A percentile compares a stretch with the other conserved stretches of the same genome.
Evolutionary conservation across 2,797 vertebrate genomes (phyloP).

Genomic region (Ctenosaura bakeri): DNA sequence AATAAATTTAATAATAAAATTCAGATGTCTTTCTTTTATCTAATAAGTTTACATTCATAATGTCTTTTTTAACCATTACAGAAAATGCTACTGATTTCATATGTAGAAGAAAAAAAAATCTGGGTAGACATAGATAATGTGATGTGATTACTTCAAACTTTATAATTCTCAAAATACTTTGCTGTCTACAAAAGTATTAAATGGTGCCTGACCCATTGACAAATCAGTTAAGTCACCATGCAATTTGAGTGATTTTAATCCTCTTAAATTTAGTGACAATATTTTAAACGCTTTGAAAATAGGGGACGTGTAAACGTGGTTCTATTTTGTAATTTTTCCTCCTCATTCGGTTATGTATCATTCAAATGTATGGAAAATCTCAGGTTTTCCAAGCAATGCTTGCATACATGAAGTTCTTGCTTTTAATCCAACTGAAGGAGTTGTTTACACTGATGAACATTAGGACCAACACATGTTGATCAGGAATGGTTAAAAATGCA

Average conservation of each 20-base stretch:
- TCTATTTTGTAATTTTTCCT: background rate
- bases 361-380: background rate
- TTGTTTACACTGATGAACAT: background rate
- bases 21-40: background rate
- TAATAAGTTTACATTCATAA: background rate
- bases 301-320: background rate
- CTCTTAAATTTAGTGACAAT: background rate
- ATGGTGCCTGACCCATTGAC: background rate
- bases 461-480: background rate
- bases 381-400: background rate
- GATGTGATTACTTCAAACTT: background rate
- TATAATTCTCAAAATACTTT: background rate
- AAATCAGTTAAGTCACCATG: background rate
- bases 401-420: background rate
- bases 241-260: background rate
- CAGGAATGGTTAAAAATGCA: background rate
- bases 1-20: background rate
- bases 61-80: background rate
- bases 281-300: background rate
- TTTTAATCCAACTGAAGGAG: background rate
- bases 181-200: background rate
- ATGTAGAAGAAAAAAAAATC: background rate
- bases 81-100: background rate
- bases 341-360: no score
- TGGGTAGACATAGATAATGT: background rate